Percentiles rank a stretch among this genome's conserved stretches.
Evolutionary conservation across 2,113 vertebrate genomes (phyloP).

Genomic region (Hepsetus odoe): DNA sequence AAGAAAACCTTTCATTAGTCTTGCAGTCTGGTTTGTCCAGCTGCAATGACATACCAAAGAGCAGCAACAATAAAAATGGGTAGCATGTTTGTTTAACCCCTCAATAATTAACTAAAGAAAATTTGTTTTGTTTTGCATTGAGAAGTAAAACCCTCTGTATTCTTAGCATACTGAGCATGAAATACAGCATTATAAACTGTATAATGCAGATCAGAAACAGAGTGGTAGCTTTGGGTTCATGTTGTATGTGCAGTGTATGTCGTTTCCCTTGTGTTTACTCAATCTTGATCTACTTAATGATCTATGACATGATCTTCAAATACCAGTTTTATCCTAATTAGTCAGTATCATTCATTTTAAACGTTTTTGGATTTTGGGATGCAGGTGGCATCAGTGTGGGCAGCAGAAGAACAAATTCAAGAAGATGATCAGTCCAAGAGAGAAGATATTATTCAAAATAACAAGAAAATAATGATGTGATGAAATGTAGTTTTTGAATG

Average conservation of each 20-base stretch:
- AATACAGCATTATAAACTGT: no score
- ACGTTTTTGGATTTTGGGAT: background rate
- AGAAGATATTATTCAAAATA: background rate
- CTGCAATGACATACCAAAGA: background rate
- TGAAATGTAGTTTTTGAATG: no score
- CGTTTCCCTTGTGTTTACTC: background rate
- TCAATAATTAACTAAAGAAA: background rate
- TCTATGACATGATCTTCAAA: no score
- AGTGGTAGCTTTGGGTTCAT: no score
- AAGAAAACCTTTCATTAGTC: constrained; percentile 28
- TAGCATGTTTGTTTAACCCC: background rate
- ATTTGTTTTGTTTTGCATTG: no score
- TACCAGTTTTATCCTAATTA: no score
- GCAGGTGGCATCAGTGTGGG: background rate
- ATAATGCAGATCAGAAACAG: no score
- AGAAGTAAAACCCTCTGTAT: no score
- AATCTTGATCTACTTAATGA: background rate
- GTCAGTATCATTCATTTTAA: background rate
- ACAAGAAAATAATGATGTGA: background rate
- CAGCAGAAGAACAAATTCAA: background rate
- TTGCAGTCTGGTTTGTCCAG: constrained; percentile 23
- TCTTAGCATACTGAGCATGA: no score
- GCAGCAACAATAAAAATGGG: background rate
- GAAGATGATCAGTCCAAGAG: constrained; percentile 5
- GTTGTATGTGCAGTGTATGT: background rate